A percentile compares a stretch with the other conserved stretches of the same genome.
phyloP scores from a whole-genome alignment of 2,888 invertebrate genomes.

The Andrena flavipes region DNA sequence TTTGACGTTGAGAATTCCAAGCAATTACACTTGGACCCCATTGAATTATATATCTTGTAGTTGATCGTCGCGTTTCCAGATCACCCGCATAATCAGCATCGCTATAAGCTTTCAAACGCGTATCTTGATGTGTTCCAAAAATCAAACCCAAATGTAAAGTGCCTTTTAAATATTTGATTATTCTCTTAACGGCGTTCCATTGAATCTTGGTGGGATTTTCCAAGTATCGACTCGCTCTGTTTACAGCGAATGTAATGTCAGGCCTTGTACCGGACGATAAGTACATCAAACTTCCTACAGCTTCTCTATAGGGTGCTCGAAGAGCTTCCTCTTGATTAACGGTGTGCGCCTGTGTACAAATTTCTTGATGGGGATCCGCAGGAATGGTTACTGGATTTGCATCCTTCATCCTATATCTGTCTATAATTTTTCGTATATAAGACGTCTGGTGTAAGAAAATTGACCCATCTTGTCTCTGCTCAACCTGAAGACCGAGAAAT shows the following conservation, averaged over 20 bases:
- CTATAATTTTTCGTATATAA: neutral
- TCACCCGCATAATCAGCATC: neutral
- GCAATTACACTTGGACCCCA: neutral
- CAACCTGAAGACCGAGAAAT: neutral
- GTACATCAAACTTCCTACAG: neutral
- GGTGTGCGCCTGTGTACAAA: too few relatives aligned
- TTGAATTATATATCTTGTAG: neutral
- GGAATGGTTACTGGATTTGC: neutral
- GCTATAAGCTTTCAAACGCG: neutral
- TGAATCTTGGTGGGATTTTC: neutral
- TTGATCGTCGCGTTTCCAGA: neutral
- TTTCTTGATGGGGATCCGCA: too few relatives aligned
- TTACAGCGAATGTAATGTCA: neutral
- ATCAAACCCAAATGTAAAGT: neutral
- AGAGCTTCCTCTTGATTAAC: too few relatives aligned
- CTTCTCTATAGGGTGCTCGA: neutral
- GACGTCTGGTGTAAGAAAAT: neutral
- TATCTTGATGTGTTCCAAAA: neutral
- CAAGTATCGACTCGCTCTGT: neutral
- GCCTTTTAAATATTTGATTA: constrained; percentile 4
- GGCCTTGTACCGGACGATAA: neutral
- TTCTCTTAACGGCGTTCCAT: constrained; percentile 12
- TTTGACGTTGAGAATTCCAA: neutral
- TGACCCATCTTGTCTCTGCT: neutral
- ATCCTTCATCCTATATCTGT: neutral